Evolutionary conservation across 2,113 vertebrate species (phyloP).

Genomic region (Saimiri boliviensis): DNA sequence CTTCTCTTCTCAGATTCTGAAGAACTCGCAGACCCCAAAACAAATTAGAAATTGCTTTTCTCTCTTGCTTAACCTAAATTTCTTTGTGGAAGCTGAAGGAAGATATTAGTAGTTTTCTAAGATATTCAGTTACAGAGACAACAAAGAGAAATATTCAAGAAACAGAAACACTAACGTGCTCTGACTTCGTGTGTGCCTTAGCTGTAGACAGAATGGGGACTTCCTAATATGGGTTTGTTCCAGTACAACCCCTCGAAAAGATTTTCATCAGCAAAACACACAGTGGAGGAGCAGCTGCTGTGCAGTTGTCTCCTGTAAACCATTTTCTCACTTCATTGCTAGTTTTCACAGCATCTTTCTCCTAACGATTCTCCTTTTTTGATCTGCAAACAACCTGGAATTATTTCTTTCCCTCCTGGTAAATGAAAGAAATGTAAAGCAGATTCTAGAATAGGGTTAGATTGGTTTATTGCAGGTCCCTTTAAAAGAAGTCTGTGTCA

Average conservation of each 20-base stretch:
- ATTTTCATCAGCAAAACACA: background rate
- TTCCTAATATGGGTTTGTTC: background rate
- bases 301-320: background rate
- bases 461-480: background rate
- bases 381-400: background rate
- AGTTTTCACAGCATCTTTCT: background rate
- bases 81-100: background rate
- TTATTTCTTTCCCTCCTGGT: background rate
- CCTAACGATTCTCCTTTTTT: background rate
- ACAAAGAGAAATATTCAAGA: background rate
- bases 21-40: background rate
- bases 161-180: background rate
- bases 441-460: background rate
- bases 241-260: background rate
- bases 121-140: background rate
- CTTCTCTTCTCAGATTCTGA: background rate
- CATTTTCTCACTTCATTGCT: background rate
- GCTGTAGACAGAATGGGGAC: background rate
- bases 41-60: background rate
- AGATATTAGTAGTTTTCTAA: background rate
- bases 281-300: background rate
- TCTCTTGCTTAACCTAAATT: background rate
- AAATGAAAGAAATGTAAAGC: background rate
- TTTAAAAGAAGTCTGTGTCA: constrained; percentile 15
- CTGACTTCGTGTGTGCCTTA: background rate